Conservation (phyloP, 2,888 invertebrate genomes). For the Tipula lateralis region DNA sequence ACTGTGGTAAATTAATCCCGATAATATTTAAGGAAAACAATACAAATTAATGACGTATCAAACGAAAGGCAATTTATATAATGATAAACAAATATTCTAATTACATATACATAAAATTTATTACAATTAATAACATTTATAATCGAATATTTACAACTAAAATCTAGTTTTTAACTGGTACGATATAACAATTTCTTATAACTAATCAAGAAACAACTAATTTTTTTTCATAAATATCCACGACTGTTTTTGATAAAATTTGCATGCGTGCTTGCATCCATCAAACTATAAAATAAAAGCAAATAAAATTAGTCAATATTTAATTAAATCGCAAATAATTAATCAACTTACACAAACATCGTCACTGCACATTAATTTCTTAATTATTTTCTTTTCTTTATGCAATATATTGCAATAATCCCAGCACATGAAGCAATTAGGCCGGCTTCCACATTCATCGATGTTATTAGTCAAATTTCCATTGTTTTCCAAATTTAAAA, state of each 20-base stretch:
- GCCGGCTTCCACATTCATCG: background rate
- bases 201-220: background rate
- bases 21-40: too few species aligned
- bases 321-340: background rate
- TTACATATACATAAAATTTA: background rate
- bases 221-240: background rate
- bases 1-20: too few species aligned
- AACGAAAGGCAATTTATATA: too few species aligned
- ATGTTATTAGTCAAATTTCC: background rate
- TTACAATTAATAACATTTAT: background rate
- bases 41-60: too few species aligned
- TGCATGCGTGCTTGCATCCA: constrained; percentile 31
- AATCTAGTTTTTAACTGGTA: background rate
- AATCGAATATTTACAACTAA: background rate
- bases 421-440: constrained; percentile 32
- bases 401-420: constrained; percentile 31
- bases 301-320: background rate
- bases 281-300: constrained; percentile 27
- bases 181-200: background rate
- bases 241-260: constrained; percentile 30
- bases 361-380: constrained; percentile 31
- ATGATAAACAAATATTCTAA: background rate
- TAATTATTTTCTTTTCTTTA: constrained; percentile 26
- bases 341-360: constrained; percentile 30
- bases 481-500: background rate